Percentiles rank a stretch among this genome's conserved stretches.
phyloP scores from a whole-genome alignment of 2,888 invertebrate genomes.

The Cotesia congregata region DNA sequence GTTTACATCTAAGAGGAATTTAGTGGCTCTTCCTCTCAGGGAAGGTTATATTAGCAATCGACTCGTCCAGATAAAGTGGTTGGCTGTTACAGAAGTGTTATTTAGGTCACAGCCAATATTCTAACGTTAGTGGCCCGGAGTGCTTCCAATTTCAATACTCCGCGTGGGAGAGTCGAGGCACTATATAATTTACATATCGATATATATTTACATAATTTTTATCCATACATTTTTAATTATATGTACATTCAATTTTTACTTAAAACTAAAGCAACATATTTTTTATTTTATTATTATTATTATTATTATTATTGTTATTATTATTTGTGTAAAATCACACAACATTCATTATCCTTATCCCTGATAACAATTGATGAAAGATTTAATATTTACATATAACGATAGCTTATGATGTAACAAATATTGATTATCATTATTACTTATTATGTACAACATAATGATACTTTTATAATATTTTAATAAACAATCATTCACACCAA shows the following conservation, averaged over 20 bases:
- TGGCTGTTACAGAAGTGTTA: too few relatives aligned
- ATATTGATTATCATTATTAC: constrained; percentile 29
- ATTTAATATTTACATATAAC: constrained; percentile 1
- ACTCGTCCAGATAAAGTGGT: too few relatives aligned
- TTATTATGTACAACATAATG: constrained; percentile 47
- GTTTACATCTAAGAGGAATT: too few relatives aligned
- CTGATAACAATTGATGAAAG: constrained; percentile 1
- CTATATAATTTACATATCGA: too few relatives aligned
- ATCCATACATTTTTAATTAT: not conserved
- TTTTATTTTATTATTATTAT: constrained; percentile 3
- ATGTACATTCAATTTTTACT: not conserved
- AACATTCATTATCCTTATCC: constrained; percentile 5
- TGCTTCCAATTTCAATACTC: too few relatives aligned
- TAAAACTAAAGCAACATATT: not conserved
- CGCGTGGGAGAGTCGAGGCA: too few relatives aligned
- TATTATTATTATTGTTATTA: constrained; percentile 8
- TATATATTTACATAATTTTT: not conserved
- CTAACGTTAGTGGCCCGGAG: too few relatives aligned
- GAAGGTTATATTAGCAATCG: too few relatives aligned
- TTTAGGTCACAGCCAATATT: too few relatives aligned
- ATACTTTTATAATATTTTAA: constrained; percentile 16
- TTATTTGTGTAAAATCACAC: constrained; percentile 7
- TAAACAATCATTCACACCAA: constrained; percentile 24
- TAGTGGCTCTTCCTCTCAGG: too few relatives aligned
- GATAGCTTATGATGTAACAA: not conserved